phyloP scores from a whole-genome alignment of 2,888 invertebrate species.

The Rapana venosa region DNA sequence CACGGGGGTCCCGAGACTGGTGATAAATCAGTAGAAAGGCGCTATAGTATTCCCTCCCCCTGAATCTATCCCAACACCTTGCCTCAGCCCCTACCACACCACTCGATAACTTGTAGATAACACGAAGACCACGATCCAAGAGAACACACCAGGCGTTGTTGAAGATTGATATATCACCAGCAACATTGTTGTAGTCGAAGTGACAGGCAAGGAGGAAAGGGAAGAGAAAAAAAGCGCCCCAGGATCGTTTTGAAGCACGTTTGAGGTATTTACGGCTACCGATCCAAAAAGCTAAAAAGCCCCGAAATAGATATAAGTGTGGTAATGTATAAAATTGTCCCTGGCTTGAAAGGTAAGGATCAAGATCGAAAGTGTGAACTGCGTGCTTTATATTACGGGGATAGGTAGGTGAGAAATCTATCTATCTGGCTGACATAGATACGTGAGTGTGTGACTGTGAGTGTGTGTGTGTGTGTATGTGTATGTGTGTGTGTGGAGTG shows the following conservation, averaged over 20 bases:
- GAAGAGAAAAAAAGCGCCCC: not conserved
- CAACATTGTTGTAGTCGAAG: not conserved
- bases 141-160: not conserved
- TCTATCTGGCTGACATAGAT: not conserved
- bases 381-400: not conserved
- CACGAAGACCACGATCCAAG: not conserved
- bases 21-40: conserved; percentile 22
- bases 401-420: not conserved
- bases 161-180: conserved; percentile 23
- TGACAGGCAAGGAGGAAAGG: not conserved
- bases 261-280: conserved; percentile 1
- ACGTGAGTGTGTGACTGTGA: not conserved
- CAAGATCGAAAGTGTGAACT: not conserved
- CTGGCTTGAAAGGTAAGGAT: not conserved
- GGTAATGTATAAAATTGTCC: not conserved
- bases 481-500: too few relatives aligned
- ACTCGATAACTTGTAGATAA: conserved; percentile 17
- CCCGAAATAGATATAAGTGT: not conserved
- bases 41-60: not conserved
- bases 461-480: too few relatives aligned
- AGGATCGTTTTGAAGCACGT: conserved; percentile 26
- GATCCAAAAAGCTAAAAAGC: conserved; percentile 8
- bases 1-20: not conserved
- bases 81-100: not conserved
- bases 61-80: not conserved